phyloP scores from a whole-genome alignment of 1,140 invertebrate genomes.

The Phenacoccus solenopsis region DNA sequence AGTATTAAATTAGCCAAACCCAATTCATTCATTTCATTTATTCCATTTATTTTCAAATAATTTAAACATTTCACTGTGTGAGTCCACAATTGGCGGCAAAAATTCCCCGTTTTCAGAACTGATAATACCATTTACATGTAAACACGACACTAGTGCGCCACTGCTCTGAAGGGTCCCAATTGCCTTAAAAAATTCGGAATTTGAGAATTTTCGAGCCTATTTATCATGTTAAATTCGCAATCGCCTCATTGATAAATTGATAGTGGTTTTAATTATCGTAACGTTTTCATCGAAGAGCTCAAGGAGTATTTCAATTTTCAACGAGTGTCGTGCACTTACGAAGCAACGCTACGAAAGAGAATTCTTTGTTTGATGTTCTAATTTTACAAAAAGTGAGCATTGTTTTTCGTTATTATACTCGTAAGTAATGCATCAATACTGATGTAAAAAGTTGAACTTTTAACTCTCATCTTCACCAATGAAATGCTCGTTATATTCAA shows the following conservation, averaged over 20 bases:
- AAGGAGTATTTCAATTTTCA: too few species aligned
- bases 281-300: too few species aligned
- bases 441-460: background rate
- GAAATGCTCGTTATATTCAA: background rate
- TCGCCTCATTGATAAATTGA: background rate
- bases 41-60: too few species aligned
- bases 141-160: too few species aligned
- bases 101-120: too few species aligned
- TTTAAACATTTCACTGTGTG: too few species aligned
- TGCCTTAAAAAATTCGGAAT: background rate
- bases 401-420: background rate
- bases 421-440: background rate
- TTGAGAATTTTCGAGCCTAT: background rate
- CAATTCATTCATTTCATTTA: too few species aligned
- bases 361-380: conserved; percentile 3
- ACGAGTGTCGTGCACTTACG: background rate
- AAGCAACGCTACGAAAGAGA: background rate
- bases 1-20: too few species aligned
- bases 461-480: background rate
- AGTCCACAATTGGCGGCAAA: too few species aligned
- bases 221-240: background rate
- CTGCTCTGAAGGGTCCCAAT: too few species aligned
- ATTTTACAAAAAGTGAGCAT: background rate
- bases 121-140: too few species aligned
- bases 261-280: background rate